These are phyloP conservation scores for Todiramphus saurophagus DNA, from an alignment of 2,113 vertebrate genomes.

Conservation along the genomic window DNA sequence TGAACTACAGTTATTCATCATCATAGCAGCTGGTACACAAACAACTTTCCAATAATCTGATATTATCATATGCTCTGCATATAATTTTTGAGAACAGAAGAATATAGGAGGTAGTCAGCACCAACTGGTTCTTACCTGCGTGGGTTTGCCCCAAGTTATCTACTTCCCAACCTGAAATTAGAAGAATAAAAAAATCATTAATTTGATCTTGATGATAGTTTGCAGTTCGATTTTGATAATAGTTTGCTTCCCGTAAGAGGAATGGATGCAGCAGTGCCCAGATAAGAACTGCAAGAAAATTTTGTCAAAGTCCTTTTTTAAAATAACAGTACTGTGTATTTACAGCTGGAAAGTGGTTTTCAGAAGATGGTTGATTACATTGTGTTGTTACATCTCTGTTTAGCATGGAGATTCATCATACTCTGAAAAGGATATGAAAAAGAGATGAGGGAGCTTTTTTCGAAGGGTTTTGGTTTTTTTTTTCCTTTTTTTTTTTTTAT, in stretches of 20 bases:
- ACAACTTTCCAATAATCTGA: not conserved
- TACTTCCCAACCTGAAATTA: slow-evolving; percentile 73
- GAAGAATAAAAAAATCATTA: not conserved
- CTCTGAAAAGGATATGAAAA: not conserved
- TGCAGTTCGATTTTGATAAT: not conserved
- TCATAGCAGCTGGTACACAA: not conserved
- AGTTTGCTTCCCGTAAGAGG: not conserved
- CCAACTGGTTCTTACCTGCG: slow-evolving; percentile 7
- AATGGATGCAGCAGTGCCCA: not conserved
- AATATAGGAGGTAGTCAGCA: rapidly evolving
- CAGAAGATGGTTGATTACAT: not conserved
- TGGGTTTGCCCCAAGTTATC: slow-evolving; percentile 71
- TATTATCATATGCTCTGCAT: not conserved
- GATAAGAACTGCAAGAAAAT: not conserved
- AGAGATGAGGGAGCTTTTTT: rapidly evolving
- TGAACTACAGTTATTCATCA: rapidly evolving
- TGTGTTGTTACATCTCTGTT: not conserved
- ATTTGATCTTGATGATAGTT: not conserved
- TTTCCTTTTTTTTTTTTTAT: not conserved
- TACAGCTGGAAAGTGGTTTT: not conserved
- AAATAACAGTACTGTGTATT: not conserved
- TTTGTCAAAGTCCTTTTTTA: not conserved
- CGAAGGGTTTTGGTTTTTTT: too few relatives aligned
- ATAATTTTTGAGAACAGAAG: not conserved
- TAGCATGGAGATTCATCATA: not conserved